phyloP scores from a whole-genome alignment of 2,797 vertebrate genomes.

The Tolypeutes matacus region DNA sequence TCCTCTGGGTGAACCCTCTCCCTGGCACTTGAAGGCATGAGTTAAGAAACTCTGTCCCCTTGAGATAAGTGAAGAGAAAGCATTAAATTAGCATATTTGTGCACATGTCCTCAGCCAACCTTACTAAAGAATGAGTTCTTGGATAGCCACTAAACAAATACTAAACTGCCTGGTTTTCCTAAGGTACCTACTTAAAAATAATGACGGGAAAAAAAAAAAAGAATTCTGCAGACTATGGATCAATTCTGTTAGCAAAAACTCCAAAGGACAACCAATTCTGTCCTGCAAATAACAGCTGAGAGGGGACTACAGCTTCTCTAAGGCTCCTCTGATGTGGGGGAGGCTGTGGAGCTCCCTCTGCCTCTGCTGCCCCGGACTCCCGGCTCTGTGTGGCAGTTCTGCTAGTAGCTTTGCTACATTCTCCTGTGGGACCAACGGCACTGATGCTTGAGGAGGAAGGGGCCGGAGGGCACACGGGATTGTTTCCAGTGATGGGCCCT shows the following conservation, averaged over 20 bases:
- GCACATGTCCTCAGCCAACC: neutral
- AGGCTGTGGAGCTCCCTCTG: no score
- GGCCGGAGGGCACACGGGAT: fast-evolving
- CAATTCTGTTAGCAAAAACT: no score
- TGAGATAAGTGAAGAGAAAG: neutral
- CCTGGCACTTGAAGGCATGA: fast-evolving
- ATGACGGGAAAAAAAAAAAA: no score
- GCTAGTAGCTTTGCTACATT: fast-evolving
- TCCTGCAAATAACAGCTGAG: neutral
- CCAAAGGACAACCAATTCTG: no score
- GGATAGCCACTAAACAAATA: fast-evolving
- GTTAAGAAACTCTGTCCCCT: neutral
- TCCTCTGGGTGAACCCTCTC: neutral
- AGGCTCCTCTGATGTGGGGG: neutral
- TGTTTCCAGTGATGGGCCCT: fast-evolving
- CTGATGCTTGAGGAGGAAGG: neutral
- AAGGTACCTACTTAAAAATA: fast-evolving
- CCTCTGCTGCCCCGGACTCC: fast-evolving
- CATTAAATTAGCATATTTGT: fast-evolving
- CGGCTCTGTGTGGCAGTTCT: fast-evolving
- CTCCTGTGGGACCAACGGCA: fast-evolving
- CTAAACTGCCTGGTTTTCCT: fast-evolving
- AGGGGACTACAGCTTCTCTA: neutral
- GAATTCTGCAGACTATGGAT: neutral
- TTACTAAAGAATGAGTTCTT: fast-evolving